A percentile compares a stretch with the other conserved stretches of the same genome.
Conservation (phyloP, 2,113 vertebrate genomes). For the Dromaius novaehollandiae region DNA sequence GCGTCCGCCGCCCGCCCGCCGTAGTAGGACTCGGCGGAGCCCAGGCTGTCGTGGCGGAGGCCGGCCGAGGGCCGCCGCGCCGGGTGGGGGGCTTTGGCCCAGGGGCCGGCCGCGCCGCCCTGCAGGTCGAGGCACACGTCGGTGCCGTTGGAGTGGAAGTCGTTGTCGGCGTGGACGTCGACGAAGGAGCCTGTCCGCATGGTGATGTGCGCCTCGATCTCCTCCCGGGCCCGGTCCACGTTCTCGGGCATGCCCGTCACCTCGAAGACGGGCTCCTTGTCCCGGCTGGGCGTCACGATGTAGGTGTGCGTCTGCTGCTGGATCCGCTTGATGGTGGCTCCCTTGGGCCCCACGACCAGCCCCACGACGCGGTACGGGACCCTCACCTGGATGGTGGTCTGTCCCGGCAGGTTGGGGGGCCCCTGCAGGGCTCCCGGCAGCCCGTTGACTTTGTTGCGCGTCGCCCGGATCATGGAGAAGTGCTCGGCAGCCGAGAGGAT, state of each 20-base stretch:
- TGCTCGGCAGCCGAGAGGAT: slow-evolving; percentile 95
- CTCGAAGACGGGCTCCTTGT: slow-evolving; percentile 96
- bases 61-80: slow-evolving; percentile 34
- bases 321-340: slow-evolving; percentile 97
- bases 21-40: slow-evolving; percentile 80
- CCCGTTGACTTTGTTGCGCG: slow-evolving; percentile 82
- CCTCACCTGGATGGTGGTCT: slow-evolving; percentile 96
- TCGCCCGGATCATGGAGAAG: slow-evolving; percentile 96
- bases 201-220: slow-evolving; percentile 98
- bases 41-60: slow-evolving; percentile 71
- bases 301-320: slow-evolving; percentile 98
- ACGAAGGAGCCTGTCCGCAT: slow-evolving; percentile 93
- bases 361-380: slow-evolving; percentile 97
- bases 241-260: slow-evolving; percentile 98
- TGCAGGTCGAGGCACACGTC: slow-evolving; percentile 94
- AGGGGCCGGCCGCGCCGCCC: slow-evolving; percentile 75
- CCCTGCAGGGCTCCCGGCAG: slow-evolving; percentile 80
- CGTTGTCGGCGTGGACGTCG: slow-evolving; percentile 90
- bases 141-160: slow-evolving; percentile 97
- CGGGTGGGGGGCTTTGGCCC: slow-evolving; percentile 84
- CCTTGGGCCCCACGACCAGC: slow-evolving; percentile 95
- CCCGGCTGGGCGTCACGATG: slow-evolving; percentile 94
- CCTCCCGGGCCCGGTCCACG: slow-evolving; percentile 92
- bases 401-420: slow-evolving; percentile 91
- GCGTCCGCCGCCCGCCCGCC: slow-evolving; percentile 52